Percentiles rank a stretch among this genome's conserved stretches.
Conservation (phyloP, 2,113 vertebrate species). For the Salvelinus alpinus region DNA sequence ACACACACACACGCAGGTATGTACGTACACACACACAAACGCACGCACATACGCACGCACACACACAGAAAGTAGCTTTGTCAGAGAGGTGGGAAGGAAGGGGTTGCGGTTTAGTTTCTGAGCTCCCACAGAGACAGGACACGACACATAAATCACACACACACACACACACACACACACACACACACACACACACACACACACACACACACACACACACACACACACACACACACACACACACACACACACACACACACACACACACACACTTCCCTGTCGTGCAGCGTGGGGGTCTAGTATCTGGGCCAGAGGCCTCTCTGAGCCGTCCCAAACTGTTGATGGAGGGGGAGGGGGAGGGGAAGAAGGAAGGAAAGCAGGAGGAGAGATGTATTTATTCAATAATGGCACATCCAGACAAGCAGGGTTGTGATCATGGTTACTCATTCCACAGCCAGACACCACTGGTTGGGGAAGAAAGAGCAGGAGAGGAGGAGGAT, state of each 20-base stretch:
- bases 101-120: too few species aligned
- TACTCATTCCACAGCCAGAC: slow-evolving; percentile 20
- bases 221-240: slow-evolving; percentile 36
- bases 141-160: too few species aligned
- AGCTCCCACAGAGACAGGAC: slow-evolving; percentile 30
- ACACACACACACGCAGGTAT: too few species aligned
- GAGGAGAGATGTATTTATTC: slow-evolving; percentile 46
- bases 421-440: slow-evolving; percentile 41
- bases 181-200: slow-evolving; percentile 46
- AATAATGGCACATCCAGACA: slow-evolving; percentile 45
- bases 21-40: too few species aligned
- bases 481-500: neutral
- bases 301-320: neutral
- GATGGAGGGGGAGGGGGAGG: slow-evolving; percentile 7
- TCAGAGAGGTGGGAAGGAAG: too few species aligned
- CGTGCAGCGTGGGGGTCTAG: slow-evolving; percentile 32
- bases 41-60: too few species aligned
- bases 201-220: slow-evolving; percentile 23
- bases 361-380: slow-evolving; percentile 3
- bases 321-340: slow-evolving; percentile 26
- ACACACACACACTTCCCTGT: slow-evolving; percentile 46
- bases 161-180: slow-evolving; percentile 48
- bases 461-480: slow-evolving; percentile 9
- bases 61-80: too few species aligned
- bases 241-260: slow-evolving; percentile 3